These are phyloP conservation scores for Parambassis ranga DNA, from an alignment of 2,797 vertebrate genomes.

Conservation along the genomic window DNA sequence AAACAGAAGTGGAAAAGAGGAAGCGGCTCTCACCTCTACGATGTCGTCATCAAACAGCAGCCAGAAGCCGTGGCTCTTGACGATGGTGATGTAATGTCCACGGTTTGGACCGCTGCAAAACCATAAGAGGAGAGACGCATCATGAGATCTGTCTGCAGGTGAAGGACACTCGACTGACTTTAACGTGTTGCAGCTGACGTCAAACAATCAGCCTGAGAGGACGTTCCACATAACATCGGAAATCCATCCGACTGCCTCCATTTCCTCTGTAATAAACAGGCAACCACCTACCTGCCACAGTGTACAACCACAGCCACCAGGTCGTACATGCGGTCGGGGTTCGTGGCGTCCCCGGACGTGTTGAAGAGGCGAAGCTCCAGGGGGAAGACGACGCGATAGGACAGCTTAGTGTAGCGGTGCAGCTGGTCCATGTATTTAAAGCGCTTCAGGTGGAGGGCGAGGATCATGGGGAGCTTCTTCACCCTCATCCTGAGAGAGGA, in stretches of 20 bases:
- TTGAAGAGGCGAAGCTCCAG: slow-evolving; percentile 93
- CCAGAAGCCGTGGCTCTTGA: slow-evolving; percentile 95
- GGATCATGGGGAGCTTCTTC: slow-evolving; percentile 93
- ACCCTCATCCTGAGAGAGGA: slow-evolving; percentile 84
- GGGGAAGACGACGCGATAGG: slow-evolving; percentile 94
- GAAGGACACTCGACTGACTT: not conserved
- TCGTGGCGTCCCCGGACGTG: slow-evolving; percentile 93
- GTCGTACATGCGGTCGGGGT: slow-evolving; percentile 93
- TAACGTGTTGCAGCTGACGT: not conserved
- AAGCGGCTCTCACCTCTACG: slow-evolving; percentile 82
- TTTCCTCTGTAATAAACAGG: too few relatives aligned
- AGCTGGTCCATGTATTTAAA: slow-evolving; percentile 97
- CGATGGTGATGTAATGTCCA: slow-evolving; percentile 94
- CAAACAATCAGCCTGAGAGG: not conserved
- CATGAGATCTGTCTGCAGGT: not conserved
- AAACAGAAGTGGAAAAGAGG: not conserved
- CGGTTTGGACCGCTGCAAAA: slow-evolving; percentile 87
- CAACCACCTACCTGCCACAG: slow-evolving; percentile 85
- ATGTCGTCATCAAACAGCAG: slow-evolving; percentile 93
- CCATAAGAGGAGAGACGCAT: not conserved
- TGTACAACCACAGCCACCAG: slow-evolving; percentile 93
- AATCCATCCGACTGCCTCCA: too few relatives aligned
- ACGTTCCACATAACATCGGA: too few relatives aligned
- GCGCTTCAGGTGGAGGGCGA: slow-evolving; percentile 91
- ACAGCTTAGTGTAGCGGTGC: slow-evolving; percentile 93